Percentiles rank a stretch among this genome's conserved stretches.
Conservation (phyloP, 2,888 invertebrate genomes). For the Spodoptera picta region DNA sequence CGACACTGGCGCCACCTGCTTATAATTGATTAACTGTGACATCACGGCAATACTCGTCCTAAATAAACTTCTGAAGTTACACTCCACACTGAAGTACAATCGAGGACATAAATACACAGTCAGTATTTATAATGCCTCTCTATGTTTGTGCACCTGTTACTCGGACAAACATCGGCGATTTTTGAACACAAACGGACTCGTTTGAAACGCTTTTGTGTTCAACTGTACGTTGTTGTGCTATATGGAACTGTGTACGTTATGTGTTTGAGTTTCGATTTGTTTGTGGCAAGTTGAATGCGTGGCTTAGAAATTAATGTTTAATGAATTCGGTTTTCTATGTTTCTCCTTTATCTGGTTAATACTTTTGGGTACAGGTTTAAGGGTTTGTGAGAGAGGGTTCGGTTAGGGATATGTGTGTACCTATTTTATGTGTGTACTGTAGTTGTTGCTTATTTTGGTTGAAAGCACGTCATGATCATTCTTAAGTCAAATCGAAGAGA, state of each 20-base stretch:
- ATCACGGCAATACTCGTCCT: constrained; percentile 60
- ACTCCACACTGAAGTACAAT: constrained; percentile 48
- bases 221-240: constrained; percentile 31
- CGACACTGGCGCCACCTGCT: constrained; percentile 35
- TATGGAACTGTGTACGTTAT: constrained; percentile 36
- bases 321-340: constrained; percentile 11
- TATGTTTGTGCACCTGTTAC: constrained; percentile 70
- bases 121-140: constrained; percentile 62
- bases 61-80: constrained; percentile 66
- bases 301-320: constrained; percentile 34
- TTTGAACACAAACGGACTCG: constrained; percentile 47
- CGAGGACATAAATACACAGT: constrained; percentile 58
- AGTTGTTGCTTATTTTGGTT: no score
- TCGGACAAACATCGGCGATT: constrained; percentile 59
- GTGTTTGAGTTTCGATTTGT: constrained; percentile 45
- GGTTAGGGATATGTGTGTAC: no score
- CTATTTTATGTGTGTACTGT: no score
- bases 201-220: constrained; percentile 45
- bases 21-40: constrained; percentile 57
- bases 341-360: constrained; percentile 9
- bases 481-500: no score
- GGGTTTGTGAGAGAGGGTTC: no score
- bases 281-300: constrained; percentile 24
- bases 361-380: neutral
- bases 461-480: no score